Base-by-base conservation (phyloP, 2,888 invertebrate species). In the Drosophila nr. fundita region DNA sequence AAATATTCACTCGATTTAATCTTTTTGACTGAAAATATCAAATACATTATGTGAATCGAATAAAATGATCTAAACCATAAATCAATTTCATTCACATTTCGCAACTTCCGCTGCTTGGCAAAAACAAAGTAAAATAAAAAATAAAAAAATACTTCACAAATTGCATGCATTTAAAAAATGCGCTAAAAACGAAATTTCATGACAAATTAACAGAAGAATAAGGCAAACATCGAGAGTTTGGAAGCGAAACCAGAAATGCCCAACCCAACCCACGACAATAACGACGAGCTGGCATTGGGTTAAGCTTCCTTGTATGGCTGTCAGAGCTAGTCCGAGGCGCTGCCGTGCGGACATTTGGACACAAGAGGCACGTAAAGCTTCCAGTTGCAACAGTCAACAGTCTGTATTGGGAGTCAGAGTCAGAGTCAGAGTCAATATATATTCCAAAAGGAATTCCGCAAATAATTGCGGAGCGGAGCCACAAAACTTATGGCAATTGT, bases 381-480 rank as follows among this genome's bases (percentile, higher is more conserved):
- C 53, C 64, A 76, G 71, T 65, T 48, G 66, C 58, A 42, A 27
- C 64, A 68, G 60, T 60, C 66, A 34, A 58, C 48, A 75, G 73
- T 72, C 64, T 52, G 71, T 61, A 59, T 64, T 74, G 59, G 65
- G 61, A 78, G 68, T 45, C 45, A n/a, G 38, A 55, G 54, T 50
- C 30, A 30, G 50, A 30, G 30, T 70, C 80, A 68, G 80, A 90
- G 90, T 90, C 90, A 90, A 90, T 90, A 90, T 90, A 90, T 90
- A 90, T 90, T 90, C 90, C 75, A 78, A 77, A 87, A 89, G 87
- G 87, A 91, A 90, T 90, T 90, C 90, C 90, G 81, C 90, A 90
- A 91, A 90, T 90, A 91, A 91, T 90, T 90, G 90, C 90, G 76
- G 77, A 83, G 69, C 74, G 78, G 36, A 29, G 75, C 75, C 83